These are phyloP conservation scores for Gambusia yucatana DNA, from an alignment of 2,797 vertebrate genomes.

Conservation along the genomic window DNA sequence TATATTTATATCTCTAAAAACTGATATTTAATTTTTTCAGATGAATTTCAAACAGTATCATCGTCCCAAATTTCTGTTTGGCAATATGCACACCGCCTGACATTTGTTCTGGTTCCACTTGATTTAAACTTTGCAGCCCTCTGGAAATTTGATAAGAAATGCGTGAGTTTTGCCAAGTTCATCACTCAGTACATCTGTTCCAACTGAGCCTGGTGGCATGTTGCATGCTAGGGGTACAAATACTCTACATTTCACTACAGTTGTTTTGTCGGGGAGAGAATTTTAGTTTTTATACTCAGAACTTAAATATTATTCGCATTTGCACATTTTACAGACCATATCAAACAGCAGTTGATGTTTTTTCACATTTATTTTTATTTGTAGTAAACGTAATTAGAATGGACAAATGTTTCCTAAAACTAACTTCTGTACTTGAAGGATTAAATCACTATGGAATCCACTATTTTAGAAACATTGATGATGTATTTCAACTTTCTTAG, in stretches of 20 bases:
- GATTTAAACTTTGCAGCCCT: slow-evolving; percentile 64
- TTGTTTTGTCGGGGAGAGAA: slow-evolving; percentile 32
- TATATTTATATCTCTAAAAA: neutral
- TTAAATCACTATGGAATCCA: neutral
- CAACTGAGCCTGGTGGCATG: slow-evolving; percentile 56
- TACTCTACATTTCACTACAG: slow-evolving; percentile 19
- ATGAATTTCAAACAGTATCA: slow-evolving; percentile 62
- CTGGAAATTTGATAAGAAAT: slow-evolving; percentile 71
- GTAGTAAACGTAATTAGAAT: neutral
- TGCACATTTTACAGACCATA: slow-evolving; percentile 10
- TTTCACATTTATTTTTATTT: neutral
- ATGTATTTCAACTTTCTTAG: neutral
- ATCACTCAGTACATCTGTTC: slow-evolving; percentile 67
- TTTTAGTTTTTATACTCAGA: slow-evolving; percentile 13
- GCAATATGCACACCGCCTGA: slow-evolving; percentile 55
- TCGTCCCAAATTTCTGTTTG: slow-evolving; percentile 69
- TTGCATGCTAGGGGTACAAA: slow-evolving; percentile 52
- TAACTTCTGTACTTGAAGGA: neutral
- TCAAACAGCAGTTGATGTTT: neutral
- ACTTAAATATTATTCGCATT: neutral
- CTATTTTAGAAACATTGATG: neutral
- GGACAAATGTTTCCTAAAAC: neutral
- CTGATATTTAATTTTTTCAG: slow-evolving; percentile 21
- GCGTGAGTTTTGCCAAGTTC: slow-evolving; percentile 64
- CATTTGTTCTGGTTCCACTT: slow-evolving; percentile 74